Percentiles rank a stretch among this genome's conserved stretches.
Evolutionary conservation across 2,888 invertebrate genomes (phyloP).

Genomic region (Melitaea athalia): DNA sequence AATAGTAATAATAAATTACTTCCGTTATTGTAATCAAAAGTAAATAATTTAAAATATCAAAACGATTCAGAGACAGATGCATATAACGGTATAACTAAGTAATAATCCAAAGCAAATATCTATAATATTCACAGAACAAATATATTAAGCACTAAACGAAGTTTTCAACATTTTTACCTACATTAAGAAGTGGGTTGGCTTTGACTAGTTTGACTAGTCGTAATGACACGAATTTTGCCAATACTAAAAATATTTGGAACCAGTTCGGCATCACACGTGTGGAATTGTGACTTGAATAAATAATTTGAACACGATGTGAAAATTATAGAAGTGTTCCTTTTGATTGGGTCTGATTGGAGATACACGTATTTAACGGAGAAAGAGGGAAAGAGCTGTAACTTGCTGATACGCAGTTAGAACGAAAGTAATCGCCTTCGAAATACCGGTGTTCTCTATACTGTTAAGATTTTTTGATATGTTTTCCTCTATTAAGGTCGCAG

Average conservation of each 20-base stretch:
- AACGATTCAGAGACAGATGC: neutral
- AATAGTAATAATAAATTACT: too few species aligned
- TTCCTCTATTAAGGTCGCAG: too few species aligned
- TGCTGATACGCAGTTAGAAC: too few species aligned
- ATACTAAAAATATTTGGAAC: slow-evolving; percentile 62
- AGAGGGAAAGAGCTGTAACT: neutral
- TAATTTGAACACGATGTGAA: slow-evolving; percentile 48
- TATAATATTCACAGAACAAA: slow-evolving; percentile 25
- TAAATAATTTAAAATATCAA: neutral
- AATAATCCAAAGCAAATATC: slow-evolving; percentile 21
- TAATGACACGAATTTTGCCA: slow-evolving; percentile 73
- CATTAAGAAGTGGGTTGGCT: slow-evolving; percentile 59
- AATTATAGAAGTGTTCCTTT: slow-evolving; percentile 18
- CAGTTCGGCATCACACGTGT: slow-evolving; percentile 69
- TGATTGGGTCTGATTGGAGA: neutral
- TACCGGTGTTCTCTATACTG: too few species aligned
- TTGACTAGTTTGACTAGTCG: slow-evolving; percentile 57
- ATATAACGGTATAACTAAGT: slow-evolving; percentile 12
- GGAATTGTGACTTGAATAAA: slow-evolving; percentile 59
- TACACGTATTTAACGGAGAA: neutral
- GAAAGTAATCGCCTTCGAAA: too few species aligned
- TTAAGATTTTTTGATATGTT: too few species aligned
- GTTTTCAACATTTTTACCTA: slow-evolving; percentile 32
- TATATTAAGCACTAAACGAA: slow-evolving; percentile 26
- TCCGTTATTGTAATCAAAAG: neutral